Evolutionary conservation across 2,888 invertebrate species (phyloP).

Genomic region (Nemapogon koenigi): DNA sequence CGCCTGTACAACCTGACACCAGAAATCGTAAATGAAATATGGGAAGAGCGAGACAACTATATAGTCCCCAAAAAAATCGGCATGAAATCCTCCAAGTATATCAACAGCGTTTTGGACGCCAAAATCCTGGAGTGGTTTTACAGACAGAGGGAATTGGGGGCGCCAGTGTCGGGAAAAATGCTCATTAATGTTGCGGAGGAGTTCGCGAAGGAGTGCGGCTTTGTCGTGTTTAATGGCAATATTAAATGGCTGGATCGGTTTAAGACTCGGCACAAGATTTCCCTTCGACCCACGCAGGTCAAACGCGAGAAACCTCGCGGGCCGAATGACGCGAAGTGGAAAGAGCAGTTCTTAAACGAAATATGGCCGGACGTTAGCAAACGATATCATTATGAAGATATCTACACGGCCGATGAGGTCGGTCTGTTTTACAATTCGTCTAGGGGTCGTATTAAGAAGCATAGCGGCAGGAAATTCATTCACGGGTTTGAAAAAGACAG

Average conservation of each 20-base stretch:
- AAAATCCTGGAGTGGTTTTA: slow-evolving; percentile 27
- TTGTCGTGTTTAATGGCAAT: slow-evolving; percentile 29
- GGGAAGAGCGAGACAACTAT: slow-evolving; percentile 30
- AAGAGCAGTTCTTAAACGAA: slow-evolving; percentile 30
- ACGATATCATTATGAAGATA: slow-evolving; percentile 27
- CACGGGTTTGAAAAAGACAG: slow-evolving; percentile 29
- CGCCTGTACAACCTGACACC: slow-evolving; percentile 22
- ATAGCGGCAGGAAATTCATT: slow-evolving; percentile 28
- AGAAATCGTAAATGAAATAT: slow-evolving; percentile 26
- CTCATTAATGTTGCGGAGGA: slow-evolving; percentile 27
- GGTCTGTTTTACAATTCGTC: slow-evolving; percentile 31
- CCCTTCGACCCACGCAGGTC: slow-evolving; percentile 19
- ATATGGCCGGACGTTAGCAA: slow-evolving; percentile 28
- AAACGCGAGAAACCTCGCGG: slow-evolving; percentile 18
- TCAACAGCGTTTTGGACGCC: slow-evolving; percentile 25
- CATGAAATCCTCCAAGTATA: slow-evolving; percentile 21
- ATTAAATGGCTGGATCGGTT: slow-evolving; percentile 34
- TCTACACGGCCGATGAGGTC: slow-evolving; percentile 30
- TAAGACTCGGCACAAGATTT: slow-evolving; percentile 27
- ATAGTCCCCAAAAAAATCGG: slow-evolving; percentile 22
- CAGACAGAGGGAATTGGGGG: slow-evolving; percentile 20
- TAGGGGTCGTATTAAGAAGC: slow-evolving; percentile 28
- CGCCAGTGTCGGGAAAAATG: slow-evolving; percentile 28
- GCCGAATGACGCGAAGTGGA: slow-evolving; percentile 27
- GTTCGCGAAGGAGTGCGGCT: slow-evolving; percentile 28